Conservation (phyloP, 2,888 invertebrate genomes). For the Zaprionus lineosus region DNA sequence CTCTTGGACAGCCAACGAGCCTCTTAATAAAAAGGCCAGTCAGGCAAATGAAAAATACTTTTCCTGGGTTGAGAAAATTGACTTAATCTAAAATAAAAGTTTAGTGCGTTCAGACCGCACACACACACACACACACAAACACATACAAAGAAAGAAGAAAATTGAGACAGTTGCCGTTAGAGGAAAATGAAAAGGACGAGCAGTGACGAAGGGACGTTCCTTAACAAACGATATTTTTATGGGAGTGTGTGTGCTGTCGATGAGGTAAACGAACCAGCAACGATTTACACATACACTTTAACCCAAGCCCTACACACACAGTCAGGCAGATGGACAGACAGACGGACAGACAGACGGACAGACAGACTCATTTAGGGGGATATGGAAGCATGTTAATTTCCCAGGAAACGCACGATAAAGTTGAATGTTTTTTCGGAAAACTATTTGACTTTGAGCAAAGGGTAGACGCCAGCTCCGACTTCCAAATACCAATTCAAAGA, state of each 20-base stretch:
- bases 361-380: neutral
- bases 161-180: neutral
- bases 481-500: constrained; percentile 34
- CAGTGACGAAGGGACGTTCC: too few species aligned
- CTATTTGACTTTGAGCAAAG: constrained; percentile 70
- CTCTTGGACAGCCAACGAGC: constrained; percentile 40
- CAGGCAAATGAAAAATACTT: constrained; percentile 71
- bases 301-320: too few species aligned
- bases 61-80: constrained; percentile 63
- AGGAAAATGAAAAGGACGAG: constrained; percentile 21
- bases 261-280: constrained; percentile 53
- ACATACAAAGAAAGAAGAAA: too few species aligned
- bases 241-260: constrained; percentile 28
- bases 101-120: constrained; percentile 57
- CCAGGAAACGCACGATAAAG: constrained; percentile 79
- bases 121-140: constrained; percentile 22
- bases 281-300: constrained; percentile 28
- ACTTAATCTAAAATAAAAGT: constrained; percentile 78
- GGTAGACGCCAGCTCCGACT: constrained; percentile 34
- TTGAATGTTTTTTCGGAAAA: constrained; percentile 75
- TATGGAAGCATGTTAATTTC: constrained; percentile 72
- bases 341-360: too few species aligned
- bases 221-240: constrained; percentile 60
- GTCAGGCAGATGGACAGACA: too few species aligned
- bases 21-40: constrained; percentile 68